Evolutionary conservation across 2,113 vertebrate species (phyloP).

Genomic region (Pagrus major): DNA sequence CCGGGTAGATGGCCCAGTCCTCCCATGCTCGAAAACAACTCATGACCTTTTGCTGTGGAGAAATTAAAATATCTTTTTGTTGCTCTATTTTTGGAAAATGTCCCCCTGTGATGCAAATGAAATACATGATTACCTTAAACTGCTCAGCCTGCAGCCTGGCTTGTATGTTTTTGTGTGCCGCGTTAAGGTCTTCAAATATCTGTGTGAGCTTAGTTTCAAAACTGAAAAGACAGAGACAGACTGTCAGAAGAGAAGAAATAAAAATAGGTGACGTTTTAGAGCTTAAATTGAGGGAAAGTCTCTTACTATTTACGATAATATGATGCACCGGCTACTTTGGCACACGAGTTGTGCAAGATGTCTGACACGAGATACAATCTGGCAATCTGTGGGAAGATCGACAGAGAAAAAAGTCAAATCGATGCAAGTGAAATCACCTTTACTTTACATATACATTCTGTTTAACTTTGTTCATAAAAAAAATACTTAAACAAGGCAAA

Average conservation of each 20-base stretch:
- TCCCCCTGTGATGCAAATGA: background rate
- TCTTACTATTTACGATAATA: slow-evolving; percentile 89
- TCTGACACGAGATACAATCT: slow-evolving; percentile 87
- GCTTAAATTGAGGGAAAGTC: background rate
- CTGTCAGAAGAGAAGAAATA: slow-evolving; percentile 15
- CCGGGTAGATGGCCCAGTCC: slow-evolving; percentile 88
- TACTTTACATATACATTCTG: background rate
- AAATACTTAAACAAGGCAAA: background rate
- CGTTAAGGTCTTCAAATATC: slow-evolving; percentile 85
- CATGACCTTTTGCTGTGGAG: slow-evolving; percentile 85
- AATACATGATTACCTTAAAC: slow-evolving; percentile 82
- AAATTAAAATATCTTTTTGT: background rate
- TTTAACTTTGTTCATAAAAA: background rate
- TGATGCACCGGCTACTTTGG: slow-evolving; percentile 87
- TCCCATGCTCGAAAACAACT: slow-evolving; percentile 87
- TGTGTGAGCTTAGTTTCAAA: slow-evolving; percentile 85
- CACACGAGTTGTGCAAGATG: slow-evolving; percentile 86
- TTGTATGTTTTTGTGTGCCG: slow-evolving; percentile 84
- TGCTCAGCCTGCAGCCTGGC: slow-evolving; percentile 87
- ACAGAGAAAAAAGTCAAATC: slow-evolving; percentile 2
- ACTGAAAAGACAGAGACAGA: slow-evolving; percentile 61
- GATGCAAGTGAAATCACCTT: background rate
- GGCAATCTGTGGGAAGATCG: slow-evolving; percentile 76
- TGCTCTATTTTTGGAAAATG: background rate
- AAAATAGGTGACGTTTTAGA: background rate